Evolutionary conservation across 2,797 vertebrate species (phyloP).

Genomic region (Xenentodon cancila): DNA sequence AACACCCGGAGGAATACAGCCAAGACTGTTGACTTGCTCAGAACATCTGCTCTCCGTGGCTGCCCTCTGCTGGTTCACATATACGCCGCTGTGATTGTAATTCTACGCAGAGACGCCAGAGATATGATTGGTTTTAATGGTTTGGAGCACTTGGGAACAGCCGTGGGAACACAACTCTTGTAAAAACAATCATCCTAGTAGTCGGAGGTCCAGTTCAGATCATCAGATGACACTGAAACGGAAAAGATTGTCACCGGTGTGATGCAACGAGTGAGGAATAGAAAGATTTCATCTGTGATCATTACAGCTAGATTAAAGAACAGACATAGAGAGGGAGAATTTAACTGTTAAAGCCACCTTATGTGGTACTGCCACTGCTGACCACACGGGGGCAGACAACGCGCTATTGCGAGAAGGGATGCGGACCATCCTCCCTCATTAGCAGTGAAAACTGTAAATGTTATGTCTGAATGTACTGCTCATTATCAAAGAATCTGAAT

Average conservation of each 20-base stretch:
- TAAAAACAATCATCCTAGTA: background rate
- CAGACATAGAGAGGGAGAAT: no score
- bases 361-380: no score
- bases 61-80: slow-evolving; percentile 71
- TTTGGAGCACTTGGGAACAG: background rate
- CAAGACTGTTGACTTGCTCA: slow-evolving; percentile 16
- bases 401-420: no score
- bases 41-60: slow-evolving; percentile 49
- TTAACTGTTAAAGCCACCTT: no score
- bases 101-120: background rate
- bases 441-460: background rate
- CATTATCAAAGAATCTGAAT: no score
- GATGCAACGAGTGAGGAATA: no score
- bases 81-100: background rate
- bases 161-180: background rate
- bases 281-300: no score
- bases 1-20: slow-evolving; percentile 31
- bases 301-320: no score
- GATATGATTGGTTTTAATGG: background rate
- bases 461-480: no score
- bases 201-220: background rate
- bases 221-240: no score
- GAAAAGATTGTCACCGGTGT: no score
- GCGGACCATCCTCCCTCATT: background rate
- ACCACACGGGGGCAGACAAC: no score